Evolutionary conservation across 2,113 vertebrate genomes (phyloP).

Genomic region (Coregonus clupeaformis): DNA sequence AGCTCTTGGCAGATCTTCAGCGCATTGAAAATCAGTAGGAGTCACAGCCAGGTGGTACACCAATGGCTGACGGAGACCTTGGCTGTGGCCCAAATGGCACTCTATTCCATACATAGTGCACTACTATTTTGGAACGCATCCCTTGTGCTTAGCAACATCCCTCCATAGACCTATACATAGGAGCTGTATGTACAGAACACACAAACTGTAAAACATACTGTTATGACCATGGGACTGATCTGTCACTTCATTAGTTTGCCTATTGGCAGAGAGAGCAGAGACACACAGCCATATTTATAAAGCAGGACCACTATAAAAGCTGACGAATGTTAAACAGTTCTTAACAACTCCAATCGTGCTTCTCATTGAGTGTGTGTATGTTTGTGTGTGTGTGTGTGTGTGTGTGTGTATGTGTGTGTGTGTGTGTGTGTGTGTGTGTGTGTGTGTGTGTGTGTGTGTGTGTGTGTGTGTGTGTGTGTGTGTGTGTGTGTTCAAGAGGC

Average conservation of each 20-base stretch:
- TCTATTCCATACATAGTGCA: neutral
- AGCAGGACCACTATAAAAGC: neutral
- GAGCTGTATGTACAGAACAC: neutral
- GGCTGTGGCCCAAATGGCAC: constrained; percentile 1
- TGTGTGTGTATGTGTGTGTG: too few species aligned
- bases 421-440: too few species aligned
- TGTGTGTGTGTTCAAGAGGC: neutral
- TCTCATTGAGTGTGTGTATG: constrained; percentile 6
- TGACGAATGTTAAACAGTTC: constrained; percentile 4
- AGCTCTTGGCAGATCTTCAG: constrained; percentile 27
- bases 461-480: too few species aligned
- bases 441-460: too few species aligned
- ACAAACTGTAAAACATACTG: constrained; percentile 8
- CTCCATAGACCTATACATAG: neutral
- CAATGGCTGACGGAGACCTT: constrained; percentile 6
- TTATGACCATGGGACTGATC: neutral
- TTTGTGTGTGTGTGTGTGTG: constrained; percentile 20
- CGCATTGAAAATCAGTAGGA: constrained; percentile 26
- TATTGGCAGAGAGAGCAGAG: neutral
- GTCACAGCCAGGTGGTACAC: constrained; percentile 32
- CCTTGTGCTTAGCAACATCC: neutral
- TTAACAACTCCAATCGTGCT: neutral
- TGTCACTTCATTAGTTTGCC: constrained; percentile 13
- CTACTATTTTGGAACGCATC: too few species aligned
- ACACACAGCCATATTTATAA: constrained; percentile 1